Conservation (phyloP, 1,140 invertebrate species). For the Drosophila truncata region DNA sequence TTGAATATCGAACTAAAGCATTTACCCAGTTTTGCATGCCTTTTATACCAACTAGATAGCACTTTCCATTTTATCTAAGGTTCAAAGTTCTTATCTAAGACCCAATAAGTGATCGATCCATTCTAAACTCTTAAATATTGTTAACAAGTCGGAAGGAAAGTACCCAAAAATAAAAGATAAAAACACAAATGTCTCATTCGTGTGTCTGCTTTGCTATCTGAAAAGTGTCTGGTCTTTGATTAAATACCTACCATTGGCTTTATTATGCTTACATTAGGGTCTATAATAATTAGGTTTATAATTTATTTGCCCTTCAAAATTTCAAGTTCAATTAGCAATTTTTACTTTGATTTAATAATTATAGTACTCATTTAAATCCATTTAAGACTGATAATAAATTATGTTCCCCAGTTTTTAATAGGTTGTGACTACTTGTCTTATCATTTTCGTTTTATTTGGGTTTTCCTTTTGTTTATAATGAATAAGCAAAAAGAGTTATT, state of each 20-base stretch:
- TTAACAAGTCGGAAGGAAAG: slow-evolving; percentile 22
- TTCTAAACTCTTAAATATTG: slow-evolving; percentile 14
- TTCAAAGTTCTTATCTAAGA: slow-evolving; percentile 37
- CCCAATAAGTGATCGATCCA: slow-evolving; percentile 44
- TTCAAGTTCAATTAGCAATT: slow-evolving; percentile 6
- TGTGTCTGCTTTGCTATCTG: slow-evolving; percentile 22
- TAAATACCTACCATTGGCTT: slow-evolving; percentile 1
- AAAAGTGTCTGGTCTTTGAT: slow-evolving; percentile 23
- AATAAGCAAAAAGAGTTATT: slow-evolving; percentile 9
- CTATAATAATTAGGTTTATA: neutral
- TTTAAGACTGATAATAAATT: neutral
- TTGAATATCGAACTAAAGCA: slow-evolving; percentile 39
- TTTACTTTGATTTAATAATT: neutral
- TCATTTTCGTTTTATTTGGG: neutral
- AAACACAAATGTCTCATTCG: neutral
- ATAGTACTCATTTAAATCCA: neutral
- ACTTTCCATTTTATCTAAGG: slow-evolving; percentile 45
- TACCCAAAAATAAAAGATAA: slow-evolving; percentile 19
- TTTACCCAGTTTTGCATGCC: neutral
- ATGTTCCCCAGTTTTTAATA: neutral
- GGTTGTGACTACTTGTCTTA: slow-evolving; percentile 12
- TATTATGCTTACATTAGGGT: slow-evolving; percentile 1
- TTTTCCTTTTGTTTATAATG: neutral
- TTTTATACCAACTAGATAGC: slow-evolving; percentile 35
- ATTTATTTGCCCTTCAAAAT: neutral